Conservation (phyloP, 2,797 vertebrate species). For the Falco rusticolus region DNA sequence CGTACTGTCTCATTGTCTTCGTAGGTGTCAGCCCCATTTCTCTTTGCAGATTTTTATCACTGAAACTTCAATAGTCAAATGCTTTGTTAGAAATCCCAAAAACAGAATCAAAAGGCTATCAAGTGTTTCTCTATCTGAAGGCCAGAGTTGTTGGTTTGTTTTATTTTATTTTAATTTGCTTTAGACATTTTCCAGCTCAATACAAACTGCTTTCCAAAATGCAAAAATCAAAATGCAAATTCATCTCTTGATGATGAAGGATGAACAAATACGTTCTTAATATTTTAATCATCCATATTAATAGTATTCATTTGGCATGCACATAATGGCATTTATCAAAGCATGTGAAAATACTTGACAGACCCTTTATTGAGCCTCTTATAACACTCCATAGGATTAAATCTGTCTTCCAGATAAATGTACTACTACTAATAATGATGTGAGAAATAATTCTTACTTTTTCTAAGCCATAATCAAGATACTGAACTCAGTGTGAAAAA, state of each 20-base stretch:
- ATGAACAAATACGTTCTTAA: slow-evolving; percentile 42
- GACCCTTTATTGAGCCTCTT: slow-evolving; percentile 37
- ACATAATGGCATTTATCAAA: slow-evolving; percentile 56
- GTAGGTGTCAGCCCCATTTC: not conserved
- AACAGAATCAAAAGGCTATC: not conserved
- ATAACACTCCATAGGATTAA: slow-evolving; percentile 48
- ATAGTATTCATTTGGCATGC: slow-evolving; percentile 33
- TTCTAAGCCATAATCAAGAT: slow-evolving; percentile 13
- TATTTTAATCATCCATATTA: slow-evolving; percentile 61
- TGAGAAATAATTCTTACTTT: slow-evolving; percentile 5
- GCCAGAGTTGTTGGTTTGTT: not conserved
- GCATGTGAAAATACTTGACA: slow-evolving; percentile 43
- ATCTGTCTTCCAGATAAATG: slow-evolving; percentile 44
- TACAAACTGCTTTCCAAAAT: not conserved
- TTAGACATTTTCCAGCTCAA: not conserved
- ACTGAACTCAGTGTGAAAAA: not conserved
- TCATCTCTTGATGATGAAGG: slow-evolving; percentile 15
- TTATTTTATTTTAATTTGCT: not conserved
- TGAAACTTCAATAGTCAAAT: not conserved
- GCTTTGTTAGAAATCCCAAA: not conserved
- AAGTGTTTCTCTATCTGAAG: not conserved
- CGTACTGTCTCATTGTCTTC: not conserved
- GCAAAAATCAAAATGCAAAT: slow-evolving; percentile 32
- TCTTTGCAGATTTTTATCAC: not conserved
- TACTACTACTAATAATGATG: not conserved